Conservation (phyloP, 2,113 vertebrate species). For the Colinus virginianus region DNA sequence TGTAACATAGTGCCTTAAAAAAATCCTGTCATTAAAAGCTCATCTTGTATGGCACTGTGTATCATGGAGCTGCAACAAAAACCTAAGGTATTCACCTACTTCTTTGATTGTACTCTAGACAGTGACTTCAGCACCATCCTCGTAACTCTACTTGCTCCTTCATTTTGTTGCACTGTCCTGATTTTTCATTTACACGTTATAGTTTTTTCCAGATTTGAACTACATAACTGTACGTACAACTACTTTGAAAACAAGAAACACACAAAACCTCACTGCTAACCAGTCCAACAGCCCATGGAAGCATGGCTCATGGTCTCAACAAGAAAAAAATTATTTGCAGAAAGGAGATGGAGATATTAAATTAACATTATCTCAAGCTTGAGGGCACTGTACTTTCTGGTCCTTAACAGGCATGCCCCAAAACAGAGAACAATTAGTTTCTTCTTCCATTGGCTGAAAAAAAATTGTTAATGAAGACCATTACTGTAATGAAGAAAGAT, state of each 20-base stretch:
- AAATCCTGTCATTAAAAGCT: neutral
- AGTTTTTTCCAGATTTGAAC: neutral
- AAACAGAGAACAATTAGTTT: neutral
- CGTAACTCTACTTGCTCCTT: rapidly evolving
- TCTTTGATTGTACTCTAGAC: neutral
- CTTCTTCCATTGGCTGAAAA: neutral
- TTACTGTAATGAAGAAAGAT: neutral
- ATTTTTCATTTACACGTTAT: neutral
- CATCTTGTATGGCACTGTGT: neutral
- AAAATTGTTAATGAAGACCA: neutral
- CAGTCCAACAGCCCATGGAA: neutral
- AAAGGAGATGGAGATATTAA: neutral
- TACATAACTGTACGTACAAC: neutral
- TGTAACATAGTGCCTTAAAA: neutral
- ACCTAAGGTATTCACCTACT: neutral
- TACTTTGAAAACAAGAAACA: neutral
- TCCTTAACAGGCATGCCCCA: neutral
- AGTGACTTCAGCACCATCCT: neutral
- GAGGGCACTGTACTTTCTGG: neutral
- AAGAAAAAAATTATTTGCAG: neutral
- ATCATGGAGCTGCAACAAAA: neutral
- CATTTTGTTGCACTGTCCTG: neutral
- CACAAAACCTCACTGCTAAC: neutral
- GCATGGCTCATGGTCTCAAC: neutral
- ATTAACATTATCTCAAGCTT: neutral